A percentile compares a stretch with the other conserved stretches of the same genome.
These are phyloP conservation scores for Hystrix brachyura DNA, from an alignment of 2,113 vertebrate genomes.

Conservation along the genomic window DNA sequence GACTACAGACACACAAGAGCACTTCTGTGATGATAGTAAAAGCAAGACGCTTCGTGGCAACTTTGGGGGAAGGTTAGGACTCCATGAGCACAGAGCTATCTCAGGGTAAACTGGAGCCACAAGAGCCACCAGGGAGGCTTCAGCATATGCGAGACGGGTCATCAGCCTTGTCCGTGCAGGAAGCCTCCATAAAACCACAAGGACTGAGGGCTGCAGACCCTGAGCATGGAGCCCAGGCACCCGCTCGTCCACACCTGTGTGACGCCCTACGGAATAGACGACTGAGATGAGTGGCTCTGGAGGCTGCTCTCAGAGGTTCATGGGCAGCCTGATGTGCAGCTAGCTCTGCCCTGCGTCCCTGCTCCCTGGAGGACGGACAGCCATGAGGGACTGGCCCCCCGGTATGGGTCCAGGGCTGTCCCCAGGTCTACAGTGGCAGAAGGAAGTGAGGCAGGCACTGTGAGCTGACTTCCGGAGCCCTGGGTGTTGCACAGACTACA, in stretches of 20 bases:
- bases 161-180: too few relatives aligned
- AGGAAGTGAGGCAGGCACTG: background rate
- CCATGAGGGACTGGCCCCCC: too few relatives aligned
- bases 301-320: background rate
- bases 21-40: background rate
- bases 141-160: background rate
- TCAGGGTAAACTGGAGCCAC: background rate
- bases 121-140: background rate
- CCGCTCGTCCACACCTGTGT: background rate
- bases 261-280: background rate
- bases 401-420: background rate
- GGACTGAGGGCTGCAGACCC: too few relatives aligned
- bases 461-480: background rate
- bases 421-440: too few relatives aligned
- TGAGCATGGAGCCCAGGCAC: background rate
- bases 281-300: background rate
- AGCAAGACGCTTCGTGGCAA: background rate
- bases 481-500: too few relatives aligned
- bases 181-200: too few relatives aligned
- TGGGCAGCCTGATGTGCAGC: background rate
- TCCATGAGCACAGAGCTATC: background rate
- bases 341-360: background rate
- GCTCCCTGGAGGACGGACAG: background rate
- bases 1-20: background rate
- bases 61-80: background rate